Base-by-base conservation (phyloP, 2,113 vertebrate genomes). In the Macquaria ambigua region DNA sequence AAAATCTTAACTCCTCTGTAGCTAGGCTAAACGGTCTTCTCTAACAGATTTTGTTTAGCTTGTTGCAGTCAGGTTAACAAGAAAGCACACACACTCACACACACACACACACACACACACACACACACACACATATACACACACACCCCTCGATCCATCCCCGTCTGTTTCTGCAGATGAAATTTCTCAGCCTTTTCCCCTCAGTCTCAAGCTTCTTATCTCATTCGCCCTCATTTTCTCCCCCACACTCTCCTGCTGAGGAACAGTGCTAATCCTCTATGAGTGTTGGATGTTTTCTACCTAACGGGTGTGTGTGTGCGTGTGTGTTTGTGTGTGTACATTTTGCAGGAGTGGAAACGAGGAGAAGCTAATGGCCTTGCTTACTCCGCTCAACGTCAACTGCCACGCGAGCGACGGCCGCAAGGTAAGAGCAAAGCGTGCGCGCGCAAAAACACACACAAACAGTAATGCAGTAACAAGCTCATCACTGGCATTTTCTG, bases 301-400 rank as follows among this genome's bases (percentile, higher is more conserved):
- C 39, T 88, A 80, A 88, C 20, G n/a, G n/a, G n/a, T n/a, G 61
- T 87, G 50, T 73, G 62, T 73, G 34, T 34, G 34, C 3, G 34
- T 34, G 2, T 34, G 71, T 55, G 67, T 81, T 8, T 84, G 62
- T 88, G 59, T 83, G 37, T 66, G 37, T 74, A 31, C 43, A 0
- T 90, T 48, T 90, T 92, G 61, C 94, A 99, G 98, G 97, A 99
- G 98, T 83, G 98, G 98, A 94, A 99, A 99, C 96, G 98, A 99
- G 95, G 98, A 99, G 95, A 99, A 99, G 96, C 97, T 99, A 90
- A 99, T 99, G 98, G 98, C 98, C 94, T 95, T 99, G 95, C 96
- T 99, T 90, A 99, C 98, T 25, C 98, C 98, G 84, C 95, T 99
- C 92, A 99, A 99, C 95, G 98, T 99, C 95, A 99, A 99, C 95